Conservation (phyloP, 2,113 vertebrate species). For the Brienomyrus brachyistius region DNA sequence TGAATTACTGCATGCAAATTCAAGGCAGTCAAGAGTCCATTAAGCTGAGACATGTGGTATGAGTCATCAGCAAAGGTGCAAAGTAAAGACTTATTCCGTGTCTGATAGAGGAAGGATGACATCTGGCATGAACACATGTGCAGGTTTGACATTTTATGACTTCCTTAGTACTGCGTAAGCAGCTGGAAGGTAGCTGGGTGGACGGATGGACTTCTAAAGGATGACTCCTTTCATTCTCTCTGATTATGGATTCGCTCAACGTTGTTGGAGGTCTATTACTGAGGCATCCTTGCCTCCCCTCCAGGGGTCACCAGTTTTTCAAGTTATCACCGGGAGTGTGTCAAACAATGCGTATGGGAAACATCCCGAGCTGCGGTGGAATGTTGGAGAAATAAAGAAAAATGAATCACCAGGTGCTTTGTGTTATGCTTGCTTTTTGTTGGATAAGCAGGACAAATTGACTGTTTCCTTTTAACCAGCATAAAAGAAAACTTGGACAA, state of each 20-base stretch:
- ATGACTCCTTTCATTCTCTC: neutral
- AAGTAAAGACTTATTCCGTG: neutral
- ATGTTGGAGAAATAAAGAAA: neutral
- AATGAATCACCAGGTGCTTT: neutral
- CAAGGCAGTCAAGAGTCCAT: neutral
- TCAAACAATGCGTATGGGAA: neutral
- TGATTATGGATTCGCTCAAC: neutral
- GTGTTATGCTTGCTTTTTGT: neutral
- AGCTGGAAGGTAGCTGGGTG: neutral
- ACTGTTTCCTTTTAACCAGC: neutral
- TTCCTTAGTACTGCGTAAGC: neutral
- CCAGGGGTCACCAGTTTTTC: neutral
- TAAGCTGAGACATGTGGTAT: neutral
- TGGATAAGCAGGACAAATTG: neutral
- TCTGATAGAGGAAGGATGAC: neutral
- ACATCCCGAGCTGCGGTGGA: neutral
- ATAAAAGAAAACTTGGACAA: neutral
- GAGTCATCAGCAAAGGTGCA: neutral
- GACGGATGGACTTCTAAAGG: neutral
- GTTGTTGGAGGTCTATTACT: neutral
- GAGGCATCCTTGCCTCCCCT: neutral
- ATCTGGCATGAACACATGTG: neutral
- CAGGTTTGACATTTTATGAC: neutral
- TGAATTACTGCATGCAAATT: slow-evolving; percentile 3
- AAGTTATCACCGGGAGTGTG: neutral